These are phyloP conservation scores for Gordius sp. DNA, from an alignment of 2,888 invertebrate species.

Conservation along the genomic window DNA sequence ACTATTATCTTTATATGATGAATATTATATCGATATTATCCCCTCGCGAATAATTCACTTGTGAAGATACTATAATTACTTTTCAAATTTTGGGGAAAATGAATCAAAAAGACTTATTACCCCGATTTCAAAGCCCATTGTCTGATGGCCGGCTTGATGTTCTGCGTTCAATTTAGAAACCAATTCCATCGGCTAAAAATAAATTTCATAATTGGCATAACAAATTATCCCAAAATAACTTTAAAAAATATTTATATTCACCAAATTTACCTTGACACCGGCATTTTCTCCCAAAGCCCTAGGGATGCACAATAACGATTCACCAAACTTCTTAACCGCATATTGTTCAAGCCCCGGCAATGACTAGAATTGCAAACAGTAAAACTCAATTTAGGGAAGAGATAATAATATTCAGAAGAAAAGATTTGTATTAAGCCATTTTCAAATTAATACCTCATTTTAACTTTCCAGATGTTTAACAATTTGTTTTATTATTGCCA, in stretches of 20 bases:
- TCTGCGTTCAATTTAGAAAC: conserved; percentile 64
- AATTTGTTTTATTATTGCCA: no score
- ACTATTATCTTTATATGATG: no score
- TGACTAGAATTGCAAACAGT: conserved; percentile 31
- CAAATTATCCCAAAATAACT: not conserved
- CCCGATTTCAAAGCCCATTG: conserved; percentile 60
- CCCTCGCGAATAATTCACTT: no score
- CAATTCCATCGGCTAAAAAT: conserved; percentile 42
- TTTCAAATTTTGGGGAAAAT: not conserved
- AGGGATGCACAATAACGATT: conserved; percentile 61
- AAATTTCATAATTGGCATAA: not conserved
- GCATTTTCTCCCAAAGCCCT: conserved; percentile 77
- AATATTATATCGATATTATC: no score
- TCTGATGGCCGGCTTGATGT: conserved; percentile 61
- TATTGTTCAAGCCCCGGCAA: conserved; percentile 84
- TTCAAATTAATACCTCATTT: no score
- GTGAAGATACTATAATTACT: conserved; percentile 4
- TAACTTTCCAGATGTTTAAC: no score
- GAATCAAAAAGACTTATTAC: conserved; percentile 30
- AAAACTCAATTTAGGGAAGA: not conserved
- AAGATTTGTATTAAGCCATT: no score
- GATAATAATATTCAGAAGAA: no score
- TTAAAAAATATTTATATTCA: not conserved
- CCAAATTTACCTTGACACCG: conserved; percentile 47
- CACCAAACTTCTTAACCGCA: conserved; percentile 61